phyloP scores from a whole-genome alignment of 2,888 invertebrate genomes.

The Sarcophaga carnaria region DNA sequence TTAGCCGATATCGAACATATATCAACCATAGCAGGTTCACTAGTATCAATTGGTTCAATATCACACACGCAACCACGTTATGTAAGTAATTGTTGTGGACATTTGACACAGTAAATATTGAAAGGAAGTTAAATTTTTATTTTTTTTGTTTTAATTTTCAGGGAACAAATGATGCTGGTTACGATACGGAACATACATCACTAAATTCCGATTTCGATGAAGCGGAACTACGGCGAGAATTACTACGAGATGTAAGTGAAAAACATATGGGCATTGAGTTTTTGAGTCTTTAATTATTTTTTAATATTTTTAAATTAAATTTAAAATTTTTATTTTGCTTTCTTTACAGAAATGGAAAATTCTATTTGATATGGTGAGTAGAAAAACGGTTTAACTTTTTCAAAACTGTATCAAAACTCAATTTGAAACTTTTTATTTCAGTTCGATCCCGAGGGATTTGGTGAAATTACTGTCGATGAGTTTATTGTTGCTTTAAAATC shows the following conservation, averaged over 20 bases:
- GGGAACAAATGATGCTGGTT: slow-evolving; percentile 84
- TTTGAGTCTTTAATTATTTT: too few relatives aligned
- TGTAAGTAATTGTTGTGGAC: slow-evolving; percentile 70
- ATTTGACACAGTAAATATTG: slow-evolving; percentile 4
- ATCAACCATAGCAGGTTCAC: slow-evolving; percentile 89
- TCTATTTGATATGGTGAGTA: slow-evolving; percentile 91
- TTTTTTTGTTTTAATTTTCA: slow-evolving; percentile 69
- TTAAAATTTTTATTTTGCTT: neutral
- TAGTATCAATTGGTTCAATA: slow-evolving; percentile 84
- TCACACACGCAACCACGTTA: slow-evolving; percentile 83
- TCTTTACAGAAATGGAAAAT: slow-evolving; percentile 92
- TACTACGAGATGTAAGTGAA: slow-evolving; percentile 90
- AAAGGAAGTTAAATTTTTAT: neutral
- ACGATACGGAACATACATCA: slow-evolving; percentile 91
- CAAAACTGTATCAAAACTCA: neutral
- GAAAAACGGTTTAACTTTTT: neutral
- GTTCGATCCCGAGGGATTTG: slow-evolving; percentile 96
- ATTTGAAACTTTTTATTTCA: slow-evolving; percentile 76
- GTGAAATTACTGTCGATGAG: slow-evolving; percentile 94
- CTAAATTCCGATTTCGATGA: slow-evolving; percentile 91
- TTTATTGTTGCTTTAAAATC: slow-evolving; percentile 89
- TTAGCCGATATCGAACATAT: slow-evolving; percentile 85
- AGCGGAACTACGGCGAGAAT: slow-evolving; percentile 88
- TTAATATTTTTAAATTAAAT: neutral
- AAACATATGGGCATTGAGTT: neutral